A percentile compares a stretch with the other conserved stretches of the same genome.
phyloP scores from a whole-genome alignment of 2,888 invertebrate species.

The Chymomyza fuscimana region DNA sequence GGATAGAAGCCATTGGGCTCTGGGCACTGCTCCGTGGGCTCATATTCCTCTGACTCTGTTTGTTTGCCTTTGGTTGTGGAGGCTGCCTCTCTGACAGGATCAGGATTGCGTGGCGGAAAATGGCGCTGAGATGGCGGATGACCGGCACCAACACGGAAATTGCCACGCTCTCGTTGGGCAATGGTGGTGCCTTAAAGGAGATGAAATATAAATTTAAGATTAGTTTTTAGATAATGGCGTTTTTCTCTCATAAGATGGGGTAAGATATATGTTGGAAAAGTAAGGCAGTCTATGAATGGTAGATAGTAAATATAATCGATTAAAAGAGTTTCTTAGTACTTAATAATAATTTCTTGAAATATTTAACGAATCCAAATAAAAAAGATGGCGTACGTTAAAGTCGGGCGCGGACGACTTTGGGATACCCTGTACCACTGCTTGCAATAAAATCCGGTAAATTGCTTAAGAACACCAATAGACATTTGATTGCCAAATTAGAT shows the following conservation, averaged over 20 bases:
- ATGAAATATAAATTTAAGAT: slow-evolving; percentile 16
- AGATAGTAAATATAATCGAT: too few species aligned
- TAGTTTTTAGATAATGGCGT: background rate
- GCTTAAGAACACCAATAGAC: too few species aligned
- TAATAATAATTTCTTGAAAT: too few species aligned
- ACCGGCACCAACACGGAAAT: slow-evolving; percentile 67
- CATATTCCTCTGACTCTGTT: slow-evolving; percentile 79
- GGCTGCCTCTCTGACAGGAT: slow-evolving; percentile 59
- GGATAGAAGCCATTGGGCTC: slow-evolving; percentile 91
- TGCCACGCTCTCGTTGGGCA: slow-evolving; percentile 71
- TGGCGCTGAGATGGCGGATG: slow-evolving; percentile 75
- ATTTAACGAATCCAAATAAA: too few species aligned
- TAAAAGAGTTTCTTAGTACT: too few species aligned
- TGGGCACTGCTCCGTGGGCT: slow-evolving; percentile 86
- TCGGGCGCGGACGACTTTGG: too few species aligned
- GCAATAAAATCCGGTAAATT: too few species aligned
- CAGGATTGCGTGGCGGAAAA: slow-evolving; percentile 68
- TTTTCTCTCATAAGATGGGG: background rate
- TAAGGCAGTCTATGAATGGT: too few species aligned
- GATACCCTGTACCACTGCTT: too few species aligned
- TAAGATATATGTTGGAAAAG: background rate
- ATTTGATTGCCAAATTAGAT: too few species aligned
- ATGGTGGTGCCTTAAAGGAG: slow-evolving; percentile 65
- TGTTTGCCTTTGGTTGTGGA: slow-evolving; percentile 61
- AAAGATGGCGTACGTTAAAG: too few species aligned